Evolutionary conservation across 1,140 invertebrate genomes (phyloP).

Genomic region (Meloidogyne floridensis): DNA sequence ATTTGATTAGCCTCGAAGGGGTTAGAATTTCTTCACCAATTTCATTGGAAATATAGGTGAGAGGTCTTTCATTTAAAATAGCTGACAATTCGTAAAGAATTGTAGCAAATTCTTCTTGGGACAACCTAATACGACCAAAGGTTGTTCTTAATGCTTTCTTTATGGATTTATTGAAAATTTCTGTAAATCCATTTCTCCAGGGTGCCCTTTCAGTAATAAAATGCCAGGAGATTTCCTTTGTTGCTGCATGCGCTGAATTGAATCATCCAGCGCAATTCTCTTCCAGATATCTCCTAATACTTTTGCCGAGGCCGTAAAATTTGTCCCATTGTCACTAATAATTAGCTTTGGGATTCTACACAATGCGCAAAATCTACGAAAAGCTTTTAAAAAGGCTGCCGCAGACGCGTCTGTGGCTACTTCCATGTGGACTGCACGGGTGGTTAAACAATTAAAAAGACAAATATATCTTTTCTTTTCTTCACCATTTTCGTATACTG

Average conservation of each 20-base stretch:
- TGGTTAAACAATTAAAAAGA: neutral
- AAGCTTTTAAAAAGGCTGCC: neutral
- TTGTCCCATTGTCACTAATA: neutral
- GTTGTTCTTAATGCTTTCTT: neutral
- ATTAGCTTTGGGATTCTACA: neutral
- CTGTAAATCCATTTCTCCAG: conserved; percentile 16
- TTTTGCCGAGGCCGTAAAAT: too few relatives aligned
- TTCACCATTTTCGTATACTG: neutral
- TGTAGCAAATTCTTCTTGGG: neutral
- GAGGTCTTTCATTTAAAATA: conserved; percentile 9
- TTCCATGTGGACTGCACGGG: neutral
- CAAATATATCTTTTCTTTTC: neutral
- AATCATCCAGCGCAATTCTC: too few relatives aligned
- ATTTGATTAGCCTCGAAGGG: too few relatives aligned
- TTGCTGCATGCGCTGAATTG: too few relatives aligned
- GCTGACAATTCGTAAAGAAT: conserved; percentile 16
- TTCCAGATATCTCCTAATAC: too few relatives aligned
- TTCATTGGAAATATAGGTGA: conserved; percentile 3
- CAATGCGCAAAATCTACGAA: neutral
- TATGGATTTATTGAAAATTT: neutral
- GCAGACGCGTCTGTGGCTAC: neutral
- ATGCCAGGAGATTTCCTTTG: neutral
- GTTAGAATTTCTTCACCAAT: too few relatives aligned
- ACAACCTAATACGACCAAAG: neutral
- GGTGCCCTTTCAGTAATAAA: conserved; percentile 24